Base-by-base conservation (phyloP, 1,140 invertebrate genomes). In the Chironomus tepperi region DNA sequence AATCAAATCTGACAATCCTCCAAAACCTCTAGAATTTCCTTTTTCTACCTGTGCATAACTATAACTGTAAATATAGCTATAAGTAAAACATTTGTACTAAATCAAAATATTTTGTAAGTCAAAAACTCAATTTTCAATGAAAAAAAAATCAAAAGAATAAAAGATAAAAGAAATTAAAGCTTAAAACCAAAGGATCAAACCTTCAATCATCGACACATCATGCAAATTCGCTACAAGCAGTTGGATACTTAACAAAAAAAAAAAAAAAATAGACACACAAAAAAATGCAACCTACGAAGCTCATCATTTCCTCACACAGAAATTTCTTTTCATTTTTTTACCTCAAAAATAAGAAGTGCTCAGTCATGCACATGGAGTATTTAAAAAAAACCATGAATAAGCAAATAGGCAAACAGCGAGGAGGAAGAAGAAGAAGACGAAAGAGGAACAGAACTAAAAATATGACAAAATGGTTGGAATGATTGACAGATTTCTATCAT, bases 401-500 rank as follows among this genome's bases (percentile, higher is more conserved):
- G n/a, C 47, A 57, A 57, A 57, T n/a, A 57, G 5, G 24, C 24
- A 34, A n/a, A 34, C 24, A 34, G 24, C 47, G n/a, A 57, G 12
- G 5, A 47, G 43, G 47, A 12, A 57, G 47, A 57, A 57, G 47
- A 57, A 57, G n/a, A 47, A 47, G 43, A 47, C 5, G 47, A 57
- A 57, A 57, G 12, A 47, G 9, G 43, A 47, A 57, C 12, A 57
- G 12, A 57, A 57, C 12, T 12, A n/a, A 12, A 57, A 57, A 57
- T n/a, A 57, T 57, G 47, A 70, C 65, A 70, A 70, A 70, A 70
- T 70, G 65, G 65, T 70, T 18, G 16, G 18, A 21, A 70, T 70
- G 65, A 70, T 70, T 70, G 65, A 70, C 19, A 70, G 65, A 19
- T 70, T 18, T 70, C 65, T 70, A 18, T 70, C 65, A 70, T 70